A percentile compares a stretch with the other conserved stretches of the same genome.
These are phyloP conservation scores for Habrosyne pyritoides DNA, from an alignment of 2,888 invertebrate species.

Conservation along the genomic window DNA sequence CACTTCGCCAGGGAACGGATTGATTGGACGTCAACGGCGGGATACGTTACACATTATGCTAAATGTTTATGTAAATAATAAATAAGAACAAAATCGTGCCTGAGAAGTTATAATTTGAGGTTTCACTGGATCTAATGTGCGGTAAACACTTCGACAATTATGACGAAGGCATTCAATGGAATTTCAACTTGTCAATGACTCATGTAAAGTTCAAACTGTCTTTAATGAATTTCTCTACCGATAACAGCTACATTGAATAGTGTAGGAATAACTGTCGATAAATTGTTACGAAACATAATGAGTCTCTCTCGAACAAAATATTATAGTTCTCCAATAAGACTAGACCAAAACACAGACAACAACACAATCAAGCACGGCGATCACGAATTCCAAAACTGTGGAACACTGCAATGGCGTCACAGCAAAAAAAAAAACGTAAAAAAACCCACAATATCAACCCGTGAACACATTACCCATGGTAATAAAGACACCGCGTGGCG, in stretches of 20 bases:
- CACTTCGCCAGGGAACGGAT: constrained; percentile 38
- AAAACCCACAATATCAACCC: constrained; percentile 1
- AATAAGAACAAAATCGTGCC: background rate
- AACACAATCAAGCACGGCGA: background rate
- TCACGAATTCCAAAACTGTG: background rate
- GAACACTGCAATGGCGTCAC: background rate
- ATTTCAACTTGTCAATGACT: background rate
- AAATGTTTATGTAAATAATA: constrained; percentile 47
- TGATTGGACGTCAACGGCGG: constrained; percentile 40
- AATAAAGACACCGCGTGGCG: constrained; percentile 41
- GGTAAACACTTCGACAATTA: background rate
- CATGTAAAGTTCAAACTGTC: background rate
- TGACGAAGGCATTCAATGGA: background rate
- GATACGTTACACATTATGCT: constrained; percentile 42
- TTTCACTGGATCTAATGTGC: background rate
- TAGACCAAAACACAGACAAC: background rate
- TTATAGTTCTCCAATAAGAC: background rate
- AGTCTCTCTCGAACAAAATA: no score
- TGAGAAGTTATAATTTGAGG: background rate
- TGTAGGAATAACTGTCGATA: no score
- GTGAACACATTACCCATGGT: constrained; percentile 2
- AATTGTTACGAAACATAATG: no score
- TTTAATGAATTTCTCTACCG: no score
- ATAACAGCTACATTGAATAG: no score
- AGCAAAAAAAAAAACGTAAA: background rate